Conservation (phyloP, 1,140 invertebrate species). For the Drosophila ercepeae region DNA sequence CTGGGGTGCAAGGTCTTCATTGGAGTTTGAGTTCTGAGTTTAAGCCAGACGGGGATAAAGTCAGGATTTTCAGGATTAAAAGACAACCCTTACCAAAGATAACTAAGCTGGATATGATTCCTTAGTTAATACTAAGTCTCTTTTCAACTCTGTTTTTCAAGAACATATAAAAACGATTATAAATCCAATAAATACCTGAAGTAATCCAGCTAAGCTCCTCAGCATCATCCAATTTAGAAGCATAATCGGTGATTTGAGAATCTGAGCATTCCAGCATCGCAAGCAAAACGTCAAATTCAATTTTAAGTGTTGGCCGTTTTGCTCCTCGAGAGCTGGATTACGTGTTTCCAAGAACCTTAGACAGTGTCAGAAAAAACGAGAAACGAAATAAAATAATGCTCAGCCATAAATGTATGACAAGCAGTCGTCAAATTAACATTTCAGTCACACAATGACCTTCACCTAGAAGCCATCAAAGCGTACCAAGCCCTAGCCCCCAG, state of each 20-base stretch:
- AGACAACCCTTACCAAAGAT: too few species aligned
- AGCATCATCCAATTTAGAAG: too few species aligned
- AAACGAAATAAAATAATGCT: neutral
- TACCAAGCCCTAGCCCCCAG: slow-evolving; percentile 47
- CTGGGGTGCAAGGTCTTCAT: neutral
- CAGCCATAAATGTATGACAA: slow-evolving; percentile 46
- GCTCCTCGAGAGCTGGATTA: neutral
- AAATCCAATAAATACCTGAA: too few species aligned
- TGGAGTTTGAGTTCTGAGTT: too few species aligned
- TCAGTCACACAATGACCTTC: slow-evolving; percentile 76
- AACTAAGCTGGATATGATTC: too few species aligned
- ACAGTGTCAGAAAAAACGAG: slow-evolving; percentile 23
- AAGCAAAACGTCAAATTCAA: slow-evolving; percentile 16
- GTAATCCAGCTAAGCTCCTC: too few species aligned
- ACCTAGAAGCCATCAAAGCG: slow-evolving; percentile 76
- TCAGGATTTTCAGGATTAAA: too few species aligned
- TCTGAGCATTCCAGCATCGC: slow-evolving; percentile 7
- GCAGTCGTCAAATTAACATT: slow-evolving; percentile 65
- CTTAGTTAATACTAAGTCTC: too few species aligned
- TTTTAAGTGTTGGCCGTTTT: slow-evolving; percentile 2
- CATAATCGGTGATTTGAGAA: too few species aligned
- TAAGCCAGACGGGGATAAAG: too few species aligned
- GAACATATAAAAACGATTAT: too few species aligned
- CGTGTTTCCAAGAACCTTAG: slow-evolving; percentile 20
- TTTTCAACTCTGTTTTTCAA: too few species aligned